Evolutionary conservation across 2,797 vertebrate species (phyloP), one percentile per base, ranked within the genome.

Genomic region (Takifugu rubripes): DNA sequence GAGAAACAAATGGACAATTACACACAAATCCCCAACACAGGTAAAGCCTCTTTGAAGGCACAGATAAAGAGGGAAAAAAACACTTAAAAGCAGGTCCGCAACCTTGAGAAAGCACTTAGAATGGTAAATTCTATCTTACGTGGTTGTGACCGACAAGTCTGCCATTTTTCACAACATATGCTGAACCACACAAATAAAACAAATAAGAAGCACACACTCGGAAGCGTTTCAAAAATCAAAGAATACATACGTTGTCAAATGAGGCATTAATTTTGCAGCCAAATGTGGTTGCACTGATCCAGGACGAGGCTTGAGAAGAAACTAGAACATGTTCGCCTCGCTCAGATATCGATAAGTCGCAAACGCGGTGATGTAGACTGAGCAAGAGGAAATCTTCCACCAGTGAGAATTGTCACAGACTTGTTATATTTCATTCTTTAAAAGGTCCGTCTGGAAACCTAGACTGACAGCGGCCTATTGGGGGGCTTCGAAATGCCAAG

Each of bases 351-450:
- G 11, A 33, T 67, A 59, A 66, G 70, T 57, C 56, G n/a, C 9
- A 70, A 70, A 51, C 52, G 24, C 51, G 64, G 67, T 52, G 62
- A 61, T 47, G 66, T 48, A 56, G 69, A 64, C 60, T 56, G 59
- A 74, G 61, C 47, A 16, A 72, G 64, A 80, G 64, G 59, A 75
- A 86, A 79, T 82, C 72, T 78, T 81, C 68, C 53, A 80, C 47
- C 12, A 65, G 61, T 52, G 72, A 50, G 66, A 64, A 79, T 77
- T 85, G 82, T 78, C 73, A 84, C 74, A 78, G 57, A 87, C 69
- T 82, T 87, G 80, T 77, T 85, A 87, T 79, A 84, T 88, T 88
- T 81, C 75, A 77, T 90, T 89, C 84, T 89, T 78, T 70, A 62
- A 84, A 82, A 71, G 81, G 84, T 74, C 59, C 66, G 75, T 88